Evolutionary conservation across 2,113 vertebrate species (phyloP), one percentile per base, ranked within the genome.

Genomic region (Thomomys bottae): DNA sequence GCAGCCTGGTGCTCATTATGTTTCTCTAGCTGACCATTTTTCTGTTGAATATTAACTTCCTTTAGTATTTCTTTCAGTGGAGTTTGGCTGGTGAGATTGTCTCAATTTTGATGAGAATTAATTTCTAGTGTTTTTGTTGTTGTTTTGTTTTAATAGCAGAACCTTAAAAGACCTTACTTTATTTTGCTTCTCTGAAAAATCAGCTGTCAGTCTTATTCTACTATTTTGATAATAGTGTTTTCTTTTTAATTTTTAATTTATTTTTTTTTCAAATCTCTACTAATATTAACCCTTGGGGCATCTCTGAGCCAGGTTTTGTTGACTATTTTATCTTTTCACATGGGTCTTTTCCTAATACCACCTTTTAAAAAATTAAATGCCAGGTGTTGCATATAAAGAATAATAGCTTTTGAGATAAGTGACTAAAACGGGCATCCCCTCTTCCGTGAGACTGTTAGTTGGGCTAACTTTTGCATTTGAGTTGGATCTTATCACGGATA

Each of bases 151-250:
- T 68, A 57, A 23, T 84, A 66, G 82, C 18, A 94, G 42, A 28
- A 49, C 24, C 88, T 87, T 64, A 64, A 79, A 79, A 45, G 20
- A 54, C 49, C 21, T 10, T 79, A 40, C 42, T 85, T 84, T 67
- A 63, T 67, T 93, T 78, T 88, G 66, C 64, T 90, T 88, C 40
- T 85, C 40, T 79, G 45, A 92, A 59, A 88, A 88, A 12, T 79
- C 57, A 88, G 42, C 45, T 68, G 34, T 59, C 17, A 61, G 20
- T 67, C 32, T 61, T 59, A 87, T n/a, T 85, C 30, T 75, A 76
- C 7, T 80, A 34, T 77, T 89, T 83, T 67, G 59, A 73, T 63
- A 88, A 24, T 80, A 72, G 26, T 38, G 32, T 30, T 49, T 3
- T 84, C 5, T 12, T 79, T 93, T 88, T 72, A 36, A 49, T 64